Conservation (phyloP, 2,113 vertebrate species). For the Aphyosemion australe region DNA sequence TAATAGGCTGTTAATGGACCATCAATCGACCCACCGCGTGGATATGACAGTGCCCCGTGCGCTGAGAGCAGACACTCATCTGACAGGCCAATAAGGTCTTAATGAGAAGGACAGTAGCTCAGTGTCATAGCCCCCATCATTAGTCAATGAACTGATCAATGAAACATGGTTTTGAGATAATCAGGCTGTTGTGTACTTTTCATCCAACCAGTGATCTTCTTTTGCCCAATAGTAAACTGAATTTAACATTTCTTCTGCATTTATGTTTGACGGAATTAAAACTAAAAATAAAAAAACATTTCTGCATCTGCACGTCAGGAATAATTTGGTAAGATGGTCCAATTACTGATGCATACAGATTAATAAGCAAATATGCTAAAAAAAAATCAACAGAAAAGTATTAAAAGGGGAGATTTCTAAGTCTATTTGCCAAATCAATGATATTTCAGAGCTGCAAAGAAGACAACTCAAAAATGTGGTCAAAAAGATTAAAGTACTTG, state of each 20-base stretch:
- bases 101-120: constrained; percentile 67
- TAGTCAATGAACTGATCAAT: constrained; percentile 70
- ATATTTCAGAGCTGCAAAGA: not conserved
- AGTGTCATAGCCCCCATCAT: constrained; percentile 54
- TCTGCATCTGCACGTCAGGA: too few relatives aligned
- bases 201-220: constrained; percentile 15
- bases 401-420: not conserved
- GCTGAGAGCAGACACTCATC: constrained; percentile 58
- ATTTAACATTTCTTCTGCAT: constrained; percentile 1
- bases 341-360: too few relatives aligned
- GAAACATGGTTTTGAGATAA: constrained; percentile 62
- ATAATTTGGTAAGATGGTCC: too few relatives aligned
- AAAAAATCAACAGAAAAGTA: not conserved
- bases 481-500: too few relatives aligned
- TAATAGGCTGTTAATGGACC: constrained; percentile 77
- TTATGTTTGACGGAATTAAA: constrained; percentile 1
- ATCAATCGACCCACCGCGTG: constrained; percentile 72
- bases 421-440: not conserved
- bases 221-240: not conserved
- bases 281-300: not conserved
- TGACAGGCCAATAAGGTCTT: constrained; percentile 70
- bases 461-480: too few relatives aligned
- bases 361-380: not conserved
- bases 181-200: constrained; percentile 46
- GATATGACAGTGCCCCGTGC: constrained; percentile 66